Conservation (phyloP, 1,140 invertebrate species). For the Schlechtendalia chinensis region DNA sequence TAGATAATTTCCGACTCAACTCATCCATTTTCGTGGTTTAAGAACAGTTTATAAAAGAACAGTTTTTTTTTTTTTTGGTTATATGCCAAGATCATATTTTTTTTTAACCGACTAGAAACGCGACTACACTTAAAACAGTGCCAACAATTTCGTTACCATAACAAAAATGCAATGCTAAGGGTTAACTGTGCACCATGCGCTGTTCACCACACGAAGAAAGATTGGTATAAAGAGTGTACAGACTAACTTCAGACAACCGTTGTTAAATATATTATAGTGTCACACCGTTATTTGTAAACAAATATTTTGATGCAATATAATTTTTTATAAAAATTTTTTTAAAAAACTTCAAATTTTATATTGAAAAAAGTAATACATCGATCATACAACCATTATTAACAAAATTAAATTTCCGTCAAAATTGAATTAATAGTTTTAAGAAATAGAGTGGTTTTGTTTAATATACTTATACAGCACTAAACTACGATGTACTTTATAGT, state of each 20-base stretch:
- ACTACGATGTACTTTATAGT: no score
- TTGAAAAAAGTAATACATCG: no score
- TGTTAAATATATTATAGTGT: neutral
- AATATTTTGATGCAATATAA: no score
- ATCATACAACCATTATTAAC: no score
- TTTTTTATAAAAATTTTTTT: no score
- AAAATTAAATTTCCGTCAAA: no score
- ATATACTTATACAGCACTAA: no score
- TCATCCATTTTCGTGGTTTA: neutral
- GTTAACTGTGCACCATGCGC: neutral
- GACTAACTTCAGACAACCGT: neutral
- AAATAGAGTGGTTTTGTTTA: no score
- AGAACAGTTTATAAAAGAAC: neutral
- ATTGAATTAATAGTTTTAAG: no score
- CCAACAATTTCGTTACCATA: slow-evolving; percentile 27
- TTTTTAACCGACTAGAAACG: slow-evolving; percentile 17
- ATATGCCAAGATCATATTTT: slow-evolving; percentile 28
- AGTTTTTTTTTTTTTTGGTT: neutral
- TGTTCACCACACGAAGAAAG: no score
- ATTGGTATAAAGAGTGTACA: neutral
- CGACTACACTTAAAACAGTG: slow-evolving; percentile 2
- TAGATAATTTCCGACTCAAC: neutral
- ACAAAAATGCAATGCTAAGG: slow-evolving; percentile 4
- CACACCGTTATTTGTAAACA: no score
- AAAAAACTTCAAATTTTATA: no score